These are phyloP conservation scores for Catonia carolina DNA, from an alignment of 2,888 invertebrate species.

Conservation along the genomic window DNA sequence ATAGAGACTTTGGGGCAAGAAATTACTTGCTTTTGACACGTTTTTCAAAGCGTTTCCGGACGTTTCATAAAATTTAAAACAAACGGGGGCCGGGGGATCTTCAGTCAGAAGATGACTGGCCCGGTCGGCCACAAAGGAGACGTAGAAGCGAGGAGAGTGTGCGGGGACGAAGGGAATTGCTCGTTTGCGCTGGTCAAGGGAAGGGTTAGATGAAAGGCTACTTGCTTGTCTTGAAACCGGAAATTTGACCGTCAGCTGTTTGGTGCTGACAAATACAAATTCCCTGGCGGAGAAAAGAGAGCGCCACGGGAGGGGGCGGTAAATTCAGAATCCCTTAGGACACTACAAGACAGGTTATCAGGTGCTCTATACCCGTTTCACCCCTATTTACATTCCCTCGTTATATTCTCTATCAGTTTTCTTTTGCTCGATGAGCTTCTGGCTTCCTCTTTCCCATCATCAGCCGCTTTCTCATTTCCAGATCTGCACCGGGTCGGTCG, in stretches of 20 bases:
- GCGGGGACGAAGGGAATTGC: neutral
- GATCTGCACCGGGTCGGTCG: too few relatives aligned
- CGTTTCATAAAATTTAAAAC: neutral
- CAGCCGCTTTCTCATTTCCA: slow-evolving; percentile 5
- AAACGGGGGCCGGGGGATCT: neutral
- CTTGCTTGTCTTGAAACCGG: slow-evolving; percentile 27
- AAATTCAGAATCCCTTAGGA: slow-evolving; percentile 1
- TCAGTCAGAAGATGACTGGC: neutral
- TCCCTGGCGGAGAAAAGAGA: slow-evolving; percentile 22
- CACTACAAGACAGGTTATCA: slow-evolving; percentile 7
- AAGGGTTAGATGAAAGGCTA: slow-evolving; percentile 25
- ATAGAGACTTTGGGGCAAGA: too few relatives aligned
- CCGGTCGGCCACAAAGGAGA: slow-evolving; percentile 6
- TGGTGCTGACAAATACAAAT: slow-evolving; percentile 25
- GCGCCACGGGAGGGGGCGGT: neutral
- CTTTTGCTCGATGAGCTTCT: neutral
- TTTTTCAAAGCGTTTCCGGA: neutral
- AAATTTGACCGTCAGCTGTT: slow-evolving; percentile 28
- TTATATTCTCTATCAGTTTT: slow-evolving; percentile 12
- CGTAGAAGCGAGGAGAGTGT: neutral
- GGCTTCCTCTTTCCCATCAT: slow-evolving; percentile 8
- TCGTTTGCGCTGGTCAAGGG: slow-evolving; percentile 21
- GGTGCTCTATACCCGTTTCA: neutral
- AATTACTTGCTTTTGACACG: neutral
- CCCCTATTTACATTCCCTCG: slow-evolving; percentile 12